A percentile compares a stretch with the other conserved stretches of the same genome.
Conservation (phyloP, 1,140 invertebrate genomes). For the Euglossa dilemma region DNA sequence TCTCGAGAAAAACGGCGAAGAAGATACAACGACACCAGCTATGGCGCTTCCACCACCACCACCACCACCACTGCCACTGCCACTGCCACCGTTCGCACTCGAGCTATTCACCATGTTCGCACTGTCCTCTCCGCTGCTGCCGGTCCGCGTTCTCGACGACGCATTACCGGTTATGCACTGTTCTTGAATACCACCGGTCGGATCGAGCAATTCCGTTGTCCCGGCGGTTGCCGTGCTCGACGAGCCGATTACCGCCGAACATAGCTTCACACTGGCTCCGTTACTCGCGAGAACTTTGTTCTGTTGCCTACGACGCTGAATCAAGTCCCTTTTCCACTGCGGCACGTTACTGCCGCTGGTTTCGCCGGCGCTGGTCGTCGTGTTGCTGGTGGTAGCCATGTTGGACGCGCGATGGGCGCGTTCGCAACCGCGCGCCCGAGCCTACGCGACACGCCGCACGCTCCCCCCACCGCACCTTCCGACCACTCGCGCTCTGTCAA, state of each 20-base stretch:
- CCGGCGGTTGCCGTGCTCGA: slow-evolving; percentile 33
- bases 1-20: slow-evolving; percentile 44
- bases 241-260: slow-evolving; percentile 53
- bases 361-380: slow-evolving; percentile 57
- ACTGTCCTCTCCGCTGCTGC: slow-evolving; percentile 27
- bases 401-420: slow-evolving; percentile 65
- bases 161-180: slow-evolving; percentile 20
- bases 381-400: slow-evolving; percentile 71
- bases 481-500: not conserved
- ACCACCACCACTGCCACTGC: no score
- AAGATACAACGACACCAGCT: slow-evolving; percentile 48
- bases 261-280: slow-evolving; percentile 71
- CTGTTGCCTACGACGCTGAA: slow-evolving; percentile 84
- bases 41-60: slow-evolving; percentile 46
- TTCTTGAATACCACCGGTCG: slow-evolving; percentile 33
- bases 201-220: slow-evolving; percentile 37
- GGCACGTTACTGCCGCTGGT: slow-evolving; percentile 73
- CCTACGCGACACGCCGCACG: not conserved
- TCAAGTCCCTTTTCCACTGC: slow-evolving; percentile 90
- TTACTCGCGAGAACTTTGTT: slow-evolving; percentile 72
- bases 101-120: slow-evolving; percentile 18
- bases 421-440: slow-evolving; percentile 43
- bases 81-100: slow-evolving; percentile 16
- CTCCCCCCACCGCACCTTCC: not conserved
- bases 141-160: slow-evolving; percentile 9